Conservation (phyloP, 2,797 vertebrate species). For the Scyliorhinus canicula region DNA sequence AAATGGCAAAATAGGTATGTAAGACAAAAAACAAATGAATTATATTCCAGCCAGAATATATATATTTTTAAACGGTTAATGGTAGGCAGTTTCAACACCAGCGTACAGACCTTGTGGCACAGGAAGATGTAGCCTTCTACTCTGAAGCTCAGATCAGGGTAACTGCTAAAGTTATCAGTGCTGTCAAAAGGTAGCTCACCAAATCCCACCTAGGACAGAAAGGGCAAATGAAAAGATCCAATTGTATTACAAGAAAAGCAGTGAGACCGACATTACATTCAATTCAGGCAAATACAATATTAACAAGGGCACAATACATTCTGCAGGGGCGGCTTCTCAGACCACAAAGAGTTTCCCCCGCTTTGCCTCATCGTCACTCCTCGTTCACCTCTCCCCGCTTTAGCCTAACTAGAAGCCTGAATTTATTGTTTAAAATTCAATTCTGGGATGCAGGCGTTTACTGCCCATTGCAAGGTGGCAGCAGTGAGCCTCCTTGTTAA, state of each 20-base stretch:
- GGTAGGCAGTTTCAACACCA: not conserved
- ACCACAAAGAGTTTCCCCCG: not conserved
- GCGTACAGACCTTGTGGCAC: conserved; percentile 79
- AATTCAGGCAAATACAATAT: not conserved
- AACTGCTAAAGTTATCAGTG: conserved; percentile 76
- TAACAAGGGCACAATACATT: not conserved
- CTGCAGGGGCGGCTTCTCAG: not conserved
- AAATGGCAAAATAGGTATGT: not conserved
- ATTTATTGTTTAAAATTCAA: not conserved
- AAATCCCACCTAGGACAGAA: conserved; percentile 72
- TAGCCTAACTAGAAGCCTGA: no score
- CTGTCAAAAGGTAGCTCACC: conserved; percentile 87
- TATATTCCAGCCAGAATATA: not conserved
- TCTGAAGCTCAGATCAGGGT: conserved; percentile 83
- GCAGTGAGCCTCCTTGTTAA: no score
- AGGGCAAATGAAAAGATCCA: conserved; percentile 14
- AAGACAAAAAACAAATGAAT: not conserved
- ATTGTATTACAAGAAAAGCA: not conserved
- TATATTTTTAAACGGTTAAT: not conserved
- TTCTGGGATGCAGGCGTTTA: not conserved
- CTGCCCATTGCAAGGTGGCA: not conserved
- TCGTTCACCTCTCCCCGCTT: no score
- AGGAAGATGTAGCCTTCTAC: conserved; percentile 77
- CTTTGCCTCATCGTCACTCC: not conserved
- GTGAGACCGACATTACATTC: not conserved